phyloP scores from a whole-genome alignment of 53 echinoderm and acorn worm species.

The Echinarachnius parma region DNA sequence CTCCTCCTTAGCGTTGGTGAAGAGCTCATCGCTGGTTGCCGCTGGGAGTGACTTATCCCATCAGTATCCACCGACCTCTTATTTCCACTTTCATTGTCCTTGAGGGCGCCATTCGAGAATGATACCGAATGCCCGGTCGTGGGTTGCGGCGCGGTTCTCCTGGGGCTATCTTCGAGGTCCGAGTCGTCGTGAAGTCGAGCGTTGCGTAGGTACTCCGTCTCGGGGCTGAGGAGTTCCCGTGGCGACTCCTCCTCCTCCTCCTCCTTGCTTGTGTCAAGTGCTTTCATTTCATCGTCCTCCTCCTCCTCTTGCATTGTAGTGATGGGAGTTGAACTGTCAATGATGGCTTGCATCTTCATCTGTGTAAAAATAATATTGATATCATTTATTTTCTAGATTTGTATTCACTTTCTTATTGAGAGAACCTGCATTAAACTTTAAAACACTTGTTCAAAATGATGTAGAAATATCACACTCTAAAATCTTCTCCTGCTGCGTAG shows the following conservation, averaged over 20 bases:
- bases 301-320: background rate
- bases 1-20: conserved; percentile 53
- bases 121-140: too few species aligned
- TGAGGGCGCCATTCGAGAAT: background rate
- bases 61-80: too few species aligned
- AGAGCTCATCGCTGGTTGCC: conserved; percentile 42
- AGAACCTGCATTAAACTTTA: too few species aligned
- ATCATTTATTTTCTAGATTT: too few species aligned
- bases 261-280: conserved; percentile 13
- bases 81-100: background rate
- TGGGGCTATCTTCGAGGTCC: conserved; percentile 16
- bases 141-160: conserved; percentile 19
- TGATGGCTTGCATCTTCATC: conserved; percentile 48
- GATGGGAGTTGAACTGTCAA: conserved; percentile 32
- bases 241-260: too few species aligned
- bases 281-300: background rate
- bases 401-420: too few species aligned
- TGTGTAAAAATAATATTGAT: too few species aligned
- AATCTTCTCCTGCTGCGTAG: too few species aligned
- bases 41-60: background rate
- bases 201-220: conserved; percentile 32
- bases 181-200: conserved; percentile 35
- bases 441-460: too few species aligned
- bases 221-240: conserved; percentile 33
- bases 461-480: too few species aligned